A percentile compares a stretch with the other conserved stretches of the same genome.
phyloP scores from a whole-genome alignment of 2,113 vertebrate species.

The Pavo muticus region DNA sequence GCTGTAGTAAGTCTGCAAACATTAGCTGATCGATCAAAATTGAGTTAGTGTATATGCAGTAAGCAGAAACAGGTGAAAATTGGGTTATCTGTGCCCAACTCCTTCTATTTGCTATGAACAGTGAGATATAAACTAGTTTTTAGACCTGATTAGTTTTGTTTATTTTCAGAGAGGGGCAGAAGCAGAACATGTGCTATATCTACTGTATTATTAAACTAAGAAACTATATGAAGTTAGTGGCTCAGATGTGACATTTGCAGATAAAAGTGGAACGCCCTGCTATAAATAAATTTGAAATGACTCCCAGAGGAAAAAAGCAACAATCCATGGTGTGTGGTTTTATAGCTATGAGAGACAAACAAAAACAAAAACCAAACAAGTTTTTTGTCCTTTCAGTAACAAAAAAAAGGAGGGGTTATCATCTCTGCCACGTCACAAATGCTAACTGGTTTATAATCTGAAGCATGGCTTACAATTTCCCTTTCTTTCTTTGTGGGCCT shows the following conservation, averaged over 20 bases:
- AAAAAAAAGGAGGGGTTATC: neutral
- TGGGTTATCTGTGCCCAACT: slow-evolving; percentile 80
- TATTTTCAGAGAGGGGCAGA: slow-evolving; percentile 61
- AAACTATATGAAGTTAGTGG: slow-evolving; percentile 44
- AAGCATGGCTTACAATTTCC: neutral
- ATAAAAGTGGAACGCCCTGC: slow-evolving; percentile 27
- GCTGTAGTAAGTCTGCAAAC: slow-evolving; percentile 77
- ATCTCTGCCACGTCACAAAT: neutral
- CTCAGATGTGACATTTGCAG: slow-evolving; percentile 42
- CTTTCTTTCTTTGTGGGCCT: neutral
- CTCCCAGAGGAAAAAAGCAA: slow-evolving; percentile 1
- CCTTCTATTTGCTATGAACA: slow-evolving; percentile 77
- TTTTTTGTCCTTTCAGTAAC: neutral
- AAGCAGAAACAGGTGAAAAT: slow-evolving; percentile 85
- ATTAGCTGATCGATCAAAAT: slow-evolving; percentile 82
- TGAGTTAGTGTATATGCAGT: slow-evolving; percentile 80
- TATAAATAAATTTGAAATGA: slow-evolving; percentile 50
- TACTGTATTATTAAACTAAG: slow-evolving; percentile 62
- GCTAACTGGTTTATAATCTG: neutral
- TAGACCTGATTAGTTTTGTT: slow-evolving; percentile 77
- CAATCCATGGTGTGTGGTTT: slow-evolving; percentile 7
- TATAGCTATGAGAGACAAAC: slow-evolving; percentile 11
- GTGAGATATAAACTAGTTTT: slow-evolving; percentile 81
- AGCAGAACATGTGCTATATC: slow-evolving; percentile 44
- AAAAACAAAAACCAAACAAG: neutral